Conservation (phyloP, 2,113 vertebrate genomes). For the Marcusenius ussheri region DNA sequence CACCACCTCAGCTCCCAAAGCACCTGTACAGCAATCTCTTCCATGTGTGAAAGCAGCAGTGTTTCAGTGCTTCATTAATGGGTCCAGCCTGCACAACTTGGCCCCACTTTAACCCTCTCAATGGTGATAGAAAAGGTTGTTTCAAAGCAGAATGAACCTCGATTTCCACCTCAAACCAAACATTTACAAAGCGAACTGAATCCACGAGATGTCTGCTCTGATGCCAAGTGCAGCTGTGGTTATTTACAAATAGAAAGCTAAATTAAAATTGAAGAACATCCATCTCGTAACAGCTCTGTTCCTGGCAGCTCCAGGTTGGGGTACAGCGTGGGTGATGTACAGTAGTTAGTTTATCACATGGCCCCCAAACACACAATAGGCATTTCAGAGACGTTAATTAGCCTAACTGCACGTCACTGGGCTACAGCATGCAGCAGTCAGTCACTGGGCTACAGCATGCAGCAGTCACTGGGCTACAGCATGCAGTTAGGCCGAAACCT, state of each 20-base stretch:
- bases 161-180: background rate
- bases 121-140: background rate
- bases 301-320: background rate
- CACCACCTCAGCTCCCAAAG: background rate
- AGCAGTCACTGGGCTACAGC: no score
- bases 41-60: background rate
- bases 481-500: background rate
- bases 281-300: background rate
- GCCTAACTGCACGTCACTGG: background rate
- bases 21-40: constrained; percentile 1
- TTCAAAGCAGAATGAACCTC: background rate
- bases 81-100: background rate
- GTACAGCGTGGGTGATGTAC: background rate
- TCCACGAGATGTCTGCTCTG: background rate
- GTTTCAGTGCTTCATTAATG: background rate
- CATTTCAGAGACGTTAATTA: background rate
- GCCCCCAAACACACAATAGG: background rate
- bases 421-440: background rate
- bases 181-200: background rate
- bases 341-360: background rate
- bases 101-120: background rate
- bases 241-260: background rate
- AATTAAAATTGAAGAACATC: background rate
- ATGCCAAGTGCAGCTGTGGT: background rate
- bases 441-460: no score